A percentile compares a stretch with the other conserved stretches of the same genome.
Conservation (phyloP, 2,113 vertebrate genomes). For the Alexandromys fortis region DNA sequence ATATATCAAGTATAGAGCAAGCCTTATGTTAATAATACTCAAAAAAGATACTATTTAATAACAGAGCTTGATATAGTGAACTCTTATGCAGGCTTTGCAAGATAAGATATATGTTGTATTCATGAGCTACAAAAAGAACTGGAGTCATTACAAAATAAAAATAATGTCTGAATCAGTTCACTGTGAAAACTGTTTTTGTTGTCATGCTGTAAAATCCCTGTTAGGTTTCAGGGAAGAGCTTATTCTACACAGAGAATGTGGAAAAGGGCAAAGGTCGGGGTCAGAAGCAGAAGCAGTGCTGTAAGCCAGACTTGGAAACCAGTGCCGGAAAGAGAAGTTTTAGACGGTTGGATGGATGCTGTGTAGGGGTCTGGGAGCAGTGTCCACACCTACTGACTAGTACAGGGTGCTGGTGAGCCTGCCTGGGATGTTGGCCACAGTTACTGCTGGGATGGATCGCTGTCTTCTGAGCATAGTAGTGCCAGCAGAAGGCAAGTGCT, state of each 20-base stretch:
- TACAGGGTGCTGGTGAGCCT: not conserved
- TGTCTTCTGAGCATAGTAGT: not conserved
- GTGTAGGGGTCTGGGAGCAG: not conserved
- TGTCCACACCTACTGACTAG: too few species aligned
- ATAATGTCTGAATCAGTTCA: not conserved
- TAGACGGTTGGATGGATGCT: too few species aligned
- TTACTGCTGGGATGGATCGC: not conserved
- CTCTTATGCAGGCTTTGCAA: not conserved
- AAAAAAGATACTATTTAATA: not conserved
- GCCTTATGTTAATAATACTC: not conserved
- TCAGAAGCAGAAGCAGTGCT: not conserved
- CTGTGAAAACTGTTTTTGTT: fast-evolving
- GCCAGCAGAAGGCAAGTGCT: not conserved
- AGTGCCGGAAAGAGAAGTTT: not conserved
- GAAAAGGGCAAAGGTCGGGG: not conserved
- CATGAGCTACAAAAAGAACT: not conserved
- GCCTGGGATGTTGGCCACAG: not conserved
- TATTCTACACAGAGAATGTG: too few species aligned
- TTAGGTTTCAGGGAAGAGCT: not conserved
- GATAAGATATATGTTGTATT: not conserved
- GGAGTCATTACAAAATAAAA: fast-evolving
- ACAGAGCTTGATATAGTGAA: not conserved
- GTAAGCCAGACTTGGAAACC: not conserved
- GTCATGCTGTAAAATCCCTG: not conserved
- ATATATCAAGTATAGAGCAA: not conserved